Evolutionary conservation across 2,888 invertebrate genomes (phyloP).

Genomic region (Marasmarcha lunaedactyla): DNA sequence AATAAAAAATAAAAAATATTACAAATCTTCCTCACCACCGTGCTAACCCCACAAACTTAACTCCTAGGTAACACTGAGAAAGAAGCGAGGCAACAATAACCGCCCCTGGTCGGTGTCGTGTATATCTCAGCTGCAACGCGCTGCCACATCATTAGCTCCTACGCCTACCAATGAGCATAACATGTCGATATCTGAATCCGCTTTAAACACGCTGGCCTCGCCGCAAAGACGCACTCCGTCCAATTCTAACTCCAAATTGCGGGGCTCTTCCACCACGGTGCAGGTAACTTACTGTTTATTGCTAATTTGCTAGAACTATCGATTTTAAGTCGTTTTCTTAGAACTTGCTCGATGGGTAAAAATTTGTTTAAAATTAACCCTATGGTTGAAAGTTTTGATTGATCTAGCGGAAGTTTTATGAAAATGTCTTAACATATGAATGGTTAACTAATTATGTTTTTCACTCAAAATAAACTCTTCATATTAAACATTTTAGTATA

Average conservation of each 20-base stretch:
- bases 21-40: not conserved
- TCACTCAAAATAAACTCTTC: too few species aligned
- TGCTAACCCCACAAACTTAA: not conserved
- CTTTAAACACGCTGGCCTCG: slow-evolving; percentile 79
- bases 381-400: too few species aligned
- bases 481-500: too few species aligned
- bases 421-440: too few species aligned
- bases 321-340: too few species aligned
- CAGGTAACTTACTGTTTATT: slow-evolving; percentile 43
- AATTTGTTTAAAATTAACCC: too few species aligned
- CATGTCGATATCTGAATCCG: slow-evolving; percentile 91
- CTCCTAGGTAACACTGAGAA: slow-evolving; percentile 73
- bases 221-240: slow-evolving; percentile 55
- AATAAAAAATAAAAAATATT: too few species aligned
- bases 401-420: too few species aligned
- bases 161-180: slow-evolving; percentile 59
- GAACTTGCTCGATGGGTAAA: too few species aligned
- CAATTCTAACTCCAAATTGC: slow-evolving; percentile 48
- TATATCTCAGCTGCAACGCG: slow-evolving; percentile 77
- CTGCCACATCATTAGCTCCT: slow-evolving; percentile 49
- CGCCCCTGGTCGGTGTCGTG: slow-evolving; percentile 93
- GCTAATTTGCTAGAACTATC: too few species aligned
- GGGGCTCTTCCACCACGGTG: slow-evolving; percentile 60
- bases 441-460: too few species aligned
- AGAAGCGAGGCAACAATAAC: slow-evolving; percentile 69